These are phyloP conservation scores for Athene noctua DNA, from an alignment of 2,113 vertebrate genomes.

Conservation along the genomic window DNA sequence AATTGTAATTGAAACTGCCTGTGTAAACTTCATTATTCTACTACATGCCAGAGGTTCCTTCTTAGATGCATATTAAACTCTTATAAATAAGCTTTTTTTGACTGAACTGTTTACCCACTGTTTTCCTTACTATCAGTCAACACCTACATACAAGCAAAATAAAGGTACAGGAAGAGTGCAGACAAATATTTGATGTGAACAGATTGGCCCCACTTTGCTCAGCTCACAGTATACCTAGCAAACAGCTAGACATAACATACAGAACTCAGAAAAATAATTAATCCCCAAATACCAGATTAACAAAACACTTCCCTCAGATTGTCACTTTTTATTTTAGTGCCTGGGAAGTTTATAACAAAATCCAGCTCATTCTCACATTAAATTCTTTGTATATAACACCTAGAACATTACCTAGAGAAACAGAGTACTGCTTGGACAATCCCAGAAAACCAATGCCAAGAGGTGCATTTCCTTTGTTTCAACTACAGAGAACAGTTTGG, in stretches of 20 bases:
- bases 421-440: not conserved
- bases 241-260: not conserved
- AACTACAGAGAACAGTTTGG: not conserved
- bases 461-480: not conserved
- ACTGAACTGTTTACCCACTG: not conserved
- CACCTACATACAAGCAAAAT: not conserved
- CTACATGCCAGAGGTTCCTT: not conserved
- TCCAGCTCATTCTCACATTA: not conserved
- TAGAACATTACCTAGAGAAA: not conserved
- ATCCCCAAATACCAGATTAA: not conserved
- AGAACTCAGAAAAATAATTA: slow-evolving; percentile 17
- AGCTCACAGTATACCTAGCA: slow-evolving; percentile 5
- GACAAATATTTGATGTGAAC: slow-evolving; percentile 49
- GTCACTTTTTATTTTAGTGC: not conserved
- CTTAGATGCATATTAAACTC: slow-evolving; percentile 8
- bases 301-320: not conserved
- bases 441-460: not conserved
- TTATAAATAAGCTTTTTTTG: slow-evolving; percentile 11
- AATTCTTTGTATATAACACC: not conserved
- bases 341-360: not conserved
- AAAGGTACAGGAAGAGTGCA: not conserved
- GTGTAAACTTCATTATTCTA: not conserved
- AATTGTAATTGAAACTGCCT: slow-evolving; percentile 10
- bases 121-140: slow-evolving; percentile 39
- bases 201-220: slow-evolving; percentile 7